These are phyloP conservation scores for Meandrina meandrites DNA, from an alignment of 92 coral and sea anemone genomes.

Conservation along the genomic window DNA sequence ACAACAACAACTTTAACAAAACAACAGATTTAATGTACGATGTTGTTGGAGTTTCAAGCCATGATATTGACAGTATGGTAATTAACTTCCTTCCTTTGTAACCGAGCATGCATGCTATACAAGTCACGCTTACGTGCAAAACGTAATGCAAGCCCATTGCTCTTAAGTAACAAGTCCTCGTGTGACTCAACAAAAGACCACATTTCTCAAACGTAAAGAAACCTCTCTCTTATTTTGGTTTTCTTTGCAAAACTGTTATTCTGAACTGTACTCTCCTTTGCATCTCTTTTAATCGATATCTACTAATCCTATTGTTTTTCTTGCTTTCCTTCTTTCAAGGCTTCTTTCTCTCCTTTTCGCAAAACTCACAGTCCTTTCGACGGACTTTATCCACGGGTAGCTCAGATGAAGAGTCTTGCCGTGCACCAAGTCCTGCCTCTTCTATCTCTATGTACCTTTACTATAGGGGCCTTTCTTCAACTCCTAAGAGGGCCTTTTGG, in stretches of 20 bases:
- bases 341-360: constrained; percentile 7
- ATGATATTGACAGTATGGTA: not conserved
- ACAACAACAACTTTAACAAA: too few species aligned
- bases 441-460: constrained; percentile 41
- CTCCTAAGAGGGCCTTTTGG: constrained; percentile 64
- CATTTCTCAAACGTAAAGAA: not conserved
- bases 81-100: not conserved
- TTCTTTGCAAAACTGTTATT: not conserved
- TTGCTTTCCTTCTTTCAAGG: constrained; percentile 27
- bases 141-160: not conserved
- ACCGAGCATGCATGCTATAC: not conserved
- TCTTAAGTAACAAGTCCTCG: not conserved
- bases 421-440: constrained; percentile 28
- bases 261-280: not conserved
- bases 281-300: not conserved
- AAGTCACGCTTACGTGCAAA: not conserved
- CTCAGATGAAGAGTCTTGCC: constrained; percentile 17
- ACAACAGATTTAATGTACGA: not conserved
- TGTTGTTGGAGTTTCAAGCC: not conserved
- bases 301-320: not conserved
- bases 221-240: not conserved
- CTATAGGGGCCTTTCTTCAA: constrained; percentile 67
- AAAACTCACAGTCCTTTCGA: not conserved
- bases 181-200: not conserved
- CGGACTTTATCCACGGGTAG: constrained; percentile 13